phyloP scores from a whole-genome alignment of 1,140 invertebrate genomes.

The Lucilia sericata region DNA sequence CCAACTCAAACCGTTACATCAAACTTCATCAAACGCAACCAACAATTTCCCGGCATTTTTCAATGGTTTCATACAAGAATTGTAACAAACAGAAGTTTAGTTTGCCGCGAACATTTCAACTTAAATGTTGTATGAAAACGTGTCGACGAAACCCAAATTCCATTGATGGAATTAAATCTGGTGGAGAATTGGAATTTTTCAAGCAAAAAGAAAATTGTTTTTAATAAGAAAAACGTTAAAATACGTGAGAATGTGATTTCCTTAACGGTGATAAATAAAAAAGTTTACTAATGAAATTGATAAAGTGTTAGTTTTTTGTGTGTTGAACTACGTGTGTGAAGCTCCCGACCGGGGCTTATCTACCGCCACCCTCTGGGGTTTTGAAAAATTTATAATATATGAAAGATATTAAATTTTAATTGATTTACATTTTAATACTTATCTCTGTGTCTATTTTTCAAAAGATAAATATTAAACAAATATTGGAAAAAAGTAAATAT shows the following conservation, averaged over 20 bases:
- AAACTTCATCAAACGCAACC: not conserved
- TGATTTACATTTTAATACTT: constrained; percentile 28
- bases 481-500: not conserved
- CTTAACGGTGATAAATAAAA: not conserved
- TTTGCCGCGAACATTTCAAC: constrained; percentile 41
- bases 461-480: constrained; percentile 1
- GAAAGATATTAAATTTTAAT: constrained; percentile 24
- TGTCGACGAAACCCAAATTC: not conserved
- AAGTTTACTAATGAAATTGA: not conserved
- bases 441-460: not conserved
- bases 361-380: constrained; percentile 24
- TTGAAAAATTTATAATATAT: not conserved
- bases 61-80: not conserved
- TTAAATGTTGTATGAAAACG: constrained; percentile 24
- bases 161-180: not conserved
- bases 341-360: not conserved
- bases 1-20: not conserved
- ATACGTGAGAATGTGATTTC: not conserved
- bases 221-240: not conserved
- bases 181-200: no score
- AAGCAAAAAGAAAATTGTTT: not conserved
- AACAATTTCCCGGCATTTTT: constrained; percentile 35
- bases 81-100: constrained; percentile 13
- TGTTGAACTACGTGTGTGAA: not conserved
- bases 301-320: not conserved